Evolutionary conservation across 1,140 invertebrate genomes (phyloP).

Genomic region (Drosophila dunni): DNA sequence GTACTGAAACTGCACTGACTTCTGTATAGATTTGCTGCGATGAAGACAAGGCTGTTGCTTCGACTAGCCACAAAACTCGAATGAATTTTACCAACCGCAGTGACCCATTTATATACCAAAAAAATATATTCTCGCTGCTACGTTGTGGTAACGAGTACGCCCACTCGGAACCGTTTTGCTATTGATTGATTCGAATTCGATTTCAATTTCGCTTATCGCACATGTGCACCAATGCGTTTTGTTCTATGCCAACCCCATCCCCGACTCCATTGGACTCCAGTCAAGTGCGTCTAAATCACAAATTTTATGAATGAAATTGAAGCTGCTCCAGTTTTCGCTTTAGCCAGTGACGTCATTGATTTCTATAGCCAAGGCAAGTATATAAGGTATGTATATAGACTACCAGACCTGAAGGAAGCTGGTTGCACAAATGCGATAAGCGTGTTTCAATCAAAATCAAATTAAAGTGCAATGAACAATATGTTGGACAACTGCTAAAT

Average conservation of each 20-base stretch:
- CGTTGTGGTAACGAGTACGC: background rate
- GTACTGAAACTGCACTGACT: background rate
- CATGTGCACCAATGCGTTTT: conserved; percentile 78
- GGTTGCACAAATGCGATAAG: conserved; percentile 80
- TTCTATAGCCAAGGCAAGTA: background rate
- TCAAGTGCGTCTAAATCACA: conserved; percentile 32
- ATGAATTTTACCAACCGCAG: conserved; percentile 29
- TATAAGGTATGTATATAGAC: background rate
- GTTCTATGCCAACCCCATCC: conserved; percentile 14
- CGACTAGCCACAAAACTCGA: conserved; percentile 55
- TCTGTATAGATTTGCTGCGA: background rate
- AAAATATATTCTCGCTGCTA: background rate
- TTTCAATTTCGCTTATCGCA: conserved; percentile 84
- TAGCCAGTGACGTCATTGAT: conserved; percentile 33
- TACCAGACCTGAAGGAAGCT: background rate
- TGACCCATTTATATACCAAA: conserved; percentile 60
- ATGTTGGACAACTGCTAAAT: conserved; percentile 44
- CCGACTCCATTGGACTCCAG: conserved; percentile 9
- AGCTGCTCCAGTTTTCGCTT: background rate
- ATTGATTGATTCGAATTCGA: conserved; percentile 82
- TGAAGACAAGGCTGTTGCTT: conserved; percentile 35
- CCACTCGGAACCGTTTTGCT: conserved; percentile 56
- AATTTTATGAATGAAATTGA: conserved; percentile 48
- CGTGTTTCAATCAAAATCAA: conserved; percentile 75
- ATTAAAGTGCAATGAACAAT: conserved; percentile 73